These are phyloP conservation scores for Sebastes vulpes DNA, from an alignment of 2,797 vertebrate species.

Conservation along the genomic window DNA sequence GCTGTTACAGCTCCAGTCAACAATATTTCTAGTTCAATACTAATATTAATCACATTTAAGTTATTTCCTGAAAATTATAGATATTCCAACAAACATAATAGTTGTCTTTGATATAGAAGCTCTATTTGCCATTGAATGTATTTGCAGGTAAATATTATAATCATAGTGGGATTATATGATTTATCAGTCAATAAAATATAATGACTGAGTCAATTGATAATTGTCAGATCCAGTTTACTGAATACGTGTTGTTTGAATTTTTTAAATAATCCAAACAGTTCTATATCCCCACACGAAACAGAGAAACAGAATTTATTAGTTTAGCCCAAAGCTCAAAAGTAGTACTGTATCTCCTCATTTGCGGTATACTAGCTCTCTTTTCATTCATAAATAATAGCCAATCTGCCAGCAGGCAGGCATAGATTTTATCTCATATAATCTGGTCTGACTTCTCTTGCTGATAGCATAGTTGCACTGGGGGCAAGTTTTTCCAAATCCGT, in stretches of 20 bases:
- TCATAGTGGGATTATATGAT: neutral
- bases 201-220: neutral
- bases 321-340: neutral
- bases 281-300: neutral
- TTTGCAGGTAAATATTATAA: neutral
- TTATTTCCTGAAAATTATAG: neutral
- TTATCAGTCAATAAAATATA: neutral
- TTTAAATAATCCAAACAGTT: neutral
- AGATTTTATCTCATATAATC: slow-evolving; percentile 27
- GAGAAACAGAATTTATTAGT: neutral
- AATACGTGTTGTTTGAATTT: neutral
- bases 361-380: neutral
- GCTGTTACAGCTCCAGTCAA: neutral
- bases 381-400: slow-evolving; percentile 26
- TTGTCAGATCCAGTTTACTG: neutral
- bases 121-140: neutral
- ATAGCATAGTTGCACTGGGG: neutral
- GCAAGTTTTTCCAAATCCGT: slow-evolving; percentile 27
- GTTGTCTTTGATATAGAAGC: neutral
- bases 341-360: slow-evolving; percentile 5
- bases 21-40: neutral
- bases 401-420: slow-evolving; percentile 5
- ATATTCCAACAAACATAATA: neutral
- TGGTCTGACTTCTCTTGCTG: neutral
- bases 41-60: neutral